Evolutionary conservation across 2,888 invertebrate genomes (phyloP).

Genomic region (Macrophya alboannulata): DNA sequence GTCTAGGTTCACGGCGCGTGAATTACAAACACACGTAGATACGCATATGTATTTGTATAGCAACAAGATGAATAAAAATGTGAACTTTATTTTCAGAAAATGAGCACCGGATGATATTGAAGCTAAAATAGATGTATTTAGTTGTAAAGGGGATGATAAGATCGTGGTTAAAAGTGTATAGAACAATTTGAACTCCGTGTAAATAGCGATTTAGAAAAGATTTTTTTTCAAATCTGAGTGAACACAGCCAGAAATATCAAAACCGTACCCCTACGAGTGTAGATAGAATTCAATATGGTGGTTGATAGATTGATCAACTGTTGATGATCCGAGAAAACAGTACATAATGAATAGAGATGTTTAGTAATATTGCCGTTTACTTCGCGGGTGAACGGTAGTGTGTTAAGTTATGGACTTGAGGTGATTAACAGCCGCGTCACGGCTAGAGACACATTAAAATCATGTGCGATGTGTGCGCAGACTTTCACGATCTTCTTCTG

Average conservation of each 20-base stretch:
- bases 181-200: not conserved
- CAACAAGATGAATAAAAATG: not conserved
- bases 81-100: not conserved
- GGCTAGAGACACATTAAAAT: constrained; percentile 71
- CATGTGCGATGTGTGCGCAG: constrained; percentile 98
- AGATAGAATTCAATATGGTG: constrained; percentile 74
- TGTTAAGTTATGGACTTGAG: constrained; percentile 73
- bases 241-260: not conserved
- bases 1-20: constrained; percentile 39
- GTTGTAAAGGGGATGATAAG: not conserved
- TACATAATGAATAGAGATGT: constrained; percentile 65
- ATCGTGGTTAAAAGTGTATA: not conserved
- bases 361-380: constrained; percentile 70
- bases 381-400: constrained; percentile 68
- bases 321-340: constrained; percentile 65
- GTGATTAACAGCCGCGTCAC: constrained; percentile 65
- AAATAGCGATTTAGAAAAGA: not conserved
- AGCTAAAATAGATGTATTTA: not conserved
- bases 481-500: constrained; percentile 95
- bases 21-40: not conserved
- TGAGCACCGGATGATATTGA: not conserved
- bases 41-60: not conserved
- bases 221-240: not conserved
- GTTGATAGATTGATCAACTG: constrained; percentile 77
- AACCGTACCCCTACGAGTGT: not conserved